Evolutionary conservation across 2,888 invertebrate species (phyloP).

Genomic region (Ophioninae sp.): DNA sequence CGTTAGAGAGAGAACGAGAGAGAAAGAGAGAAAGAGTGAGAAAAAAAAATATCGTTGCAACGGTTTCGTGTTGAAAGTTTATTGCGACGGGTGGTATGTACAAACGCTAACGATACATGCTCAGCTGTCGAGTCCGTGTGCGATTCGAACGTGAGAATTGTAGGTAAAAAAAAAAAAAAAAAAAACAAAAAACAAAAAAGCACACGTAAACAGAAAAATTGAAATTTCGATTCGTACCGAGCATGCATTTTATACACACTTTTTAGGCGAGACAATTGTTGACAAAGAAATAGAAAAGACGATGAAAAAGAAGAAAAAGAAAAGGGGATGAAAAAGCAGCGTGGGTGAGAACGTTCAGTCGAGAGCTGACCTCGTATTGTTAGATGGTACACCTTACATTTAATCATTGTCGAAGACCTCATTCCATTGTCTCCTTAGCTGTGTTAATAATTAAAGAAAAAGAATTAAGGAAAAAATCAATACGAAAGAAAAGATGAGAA

Average conservation of each 20-base stretch:
- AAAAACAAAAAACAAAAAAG: neutral
- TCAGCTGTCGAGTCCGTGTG: conserved; percentile 37
- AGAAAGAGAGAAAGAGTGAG: neutral
- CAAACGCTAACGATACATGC: conserved; percentile 24
- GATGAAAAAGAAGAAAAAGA: conserved; percentile 35
- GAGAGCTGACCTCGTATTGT: conserved; percentile 50
- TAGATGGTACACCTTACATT: conserved; percentile 60
- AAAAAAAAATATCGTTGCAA: conserved; percentile 47
- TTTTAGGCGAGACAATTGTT: conserved; percentile 55
- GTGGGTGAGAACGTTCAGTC: conserved; percentile 21
- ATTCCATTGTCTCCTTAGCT: conserved; percentile 72
- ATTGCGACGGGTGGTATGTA: conserved; percentile 38
- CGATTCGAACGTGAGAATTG: conserved; percentile 12
- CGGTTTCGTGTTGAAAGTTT: conserved; percentile 50
- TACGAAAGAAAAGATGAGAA: neutral
- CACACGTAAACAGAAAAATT: neutral
- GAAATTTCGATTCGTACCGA: conserved; percentile 52
- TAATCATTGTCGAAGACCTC: conserved; percentile 63
- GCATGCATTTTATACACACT: conserved; percentile 59
- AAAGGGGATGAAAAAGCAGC: conserved; percentile 16
- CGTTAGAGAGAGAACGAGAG: conserved; percentile 37
- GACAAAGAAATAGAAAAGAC: conserved; percentile 31
- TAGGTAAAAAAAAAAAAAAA: neutral
- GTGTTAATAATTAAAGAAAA: conserved; percentile 64
- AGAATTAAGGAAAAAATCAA: conserved; percentile 19